phyloP scores from a whole-genome alignment of 2,888 invertebrate species.

The Coenonympha glycerion region DNA sequence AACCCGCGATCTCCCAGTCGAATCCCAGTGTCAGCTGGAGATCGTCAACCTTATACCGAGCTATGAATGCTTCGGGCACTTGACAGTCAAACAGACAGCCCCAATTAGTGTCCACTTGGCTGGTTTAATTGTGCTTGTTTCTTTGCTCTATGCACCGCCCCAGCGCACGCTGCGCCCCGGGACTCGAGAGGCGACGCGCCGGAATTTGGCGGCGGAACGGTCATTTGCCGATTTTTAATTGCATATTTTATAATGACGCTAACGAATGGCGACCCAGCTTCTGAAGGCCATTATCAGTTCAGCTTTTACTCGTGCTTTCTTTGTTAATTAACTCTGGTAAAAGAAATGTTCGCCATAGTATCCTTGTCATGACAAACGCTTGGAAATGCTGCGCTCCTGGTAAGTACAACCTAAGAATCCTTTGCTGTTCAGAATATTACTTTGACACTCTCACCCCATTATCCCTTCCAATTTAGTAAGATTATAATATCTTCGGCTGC shows the following conservation, averaged over 20 bases:
- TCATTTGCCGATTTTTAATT: conserved; percentile 9
- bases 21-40: neutral
- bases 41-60: neutral
- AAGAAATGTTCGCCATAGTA: no score
- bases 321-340: no score
- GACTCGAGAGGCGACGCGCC: neutral
- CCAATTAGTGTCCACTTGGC: conserved; percentile 21
- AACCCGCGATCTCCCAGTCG: neutral
- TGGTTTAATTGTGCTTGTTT: conserved; percentile 15
- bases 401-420: no score
- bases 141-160: conserved; percentile 10
- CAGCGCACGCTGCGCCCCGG: neutral
- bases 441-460: no score
- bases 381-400: no score
- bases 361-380: no score
- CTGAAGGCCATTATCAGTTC: no score
- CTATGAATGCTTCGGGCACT: neutral
- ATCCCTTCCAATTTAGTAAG: no score
- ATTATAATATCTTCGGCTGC: no score
- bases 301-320: no score
- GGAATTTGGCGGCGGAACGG: conserved; percentile 4
- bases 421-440: no score
- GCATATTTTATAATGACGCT: conserved; percentile 13
- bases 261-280: neutral
- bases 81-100: neutral